These are phyloP conservation scores for Paedocypris micromegethes DNA, from an alignment of 2,797 vertebrate genomes.

Conservation along the genomic window DNA sequence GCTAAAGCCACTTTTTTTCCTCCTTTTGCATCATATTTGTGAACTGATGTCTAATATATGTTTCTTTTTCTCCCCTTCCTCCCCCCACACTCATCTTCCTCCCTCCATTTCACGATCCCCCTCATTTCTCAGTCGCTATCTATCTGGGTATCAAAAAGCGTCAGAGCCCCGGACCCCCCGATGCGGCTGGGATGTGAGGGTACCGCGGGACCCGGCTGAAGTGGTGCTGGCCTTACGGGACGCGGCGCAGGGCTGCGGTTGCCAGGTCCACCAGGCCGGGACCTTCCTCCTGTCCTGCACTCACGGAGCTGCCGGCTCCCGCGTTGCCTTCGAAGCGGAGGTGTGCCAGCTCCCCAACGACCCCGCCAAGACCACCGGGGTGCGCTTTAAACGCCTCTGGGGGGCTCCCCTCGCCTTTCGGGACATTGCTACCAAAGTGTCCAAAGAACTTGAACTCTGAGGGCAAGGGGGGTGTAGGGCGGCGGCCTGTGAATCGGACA, in stretches of 20 bases:
- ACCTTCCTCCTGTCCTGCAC: conserved; percentile 86
- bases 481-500: conserved; percentile 61
- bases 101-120: background rate
- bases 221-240: conserved; percentile 80
- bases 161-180: conserved; percentile 86
- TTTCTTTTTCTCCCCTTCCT: background rate
- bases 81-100: conserved; percentile 61
- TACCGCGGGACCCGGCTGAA: conserved; percentile 69
- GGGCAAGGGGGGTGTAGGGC: conserved; percentile 44
- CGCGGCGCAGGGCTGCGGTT: conserved; percentile 76
- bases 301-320: conserved; percentile 74
- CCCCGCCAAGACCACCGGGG: conserved; percentile 74
- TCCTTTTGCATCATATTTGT: too few relatives aligned
- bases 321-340: conserved; percentile 83
- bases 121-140: conserved; percentile 78
- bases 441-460: conserved; percentile 85
- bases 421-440: conserved; percentile 81
- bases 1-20: too few relatives aligned
- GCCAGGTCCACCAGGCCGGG: conserved; percentile 78
- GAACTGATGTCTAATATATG: background rate
- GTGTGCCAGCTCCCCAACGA: conserved; percentile 81
- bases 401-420: conserved; percentile 83
- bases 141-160: conserved; percentile 95
- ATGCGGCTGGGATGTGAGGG: conserved; percentile 83
- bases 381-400: conserved; percentile 81